Conservation (phyloP, 2,113 vertebrate genomes). For the Notarius lentiginosus region DNA sequence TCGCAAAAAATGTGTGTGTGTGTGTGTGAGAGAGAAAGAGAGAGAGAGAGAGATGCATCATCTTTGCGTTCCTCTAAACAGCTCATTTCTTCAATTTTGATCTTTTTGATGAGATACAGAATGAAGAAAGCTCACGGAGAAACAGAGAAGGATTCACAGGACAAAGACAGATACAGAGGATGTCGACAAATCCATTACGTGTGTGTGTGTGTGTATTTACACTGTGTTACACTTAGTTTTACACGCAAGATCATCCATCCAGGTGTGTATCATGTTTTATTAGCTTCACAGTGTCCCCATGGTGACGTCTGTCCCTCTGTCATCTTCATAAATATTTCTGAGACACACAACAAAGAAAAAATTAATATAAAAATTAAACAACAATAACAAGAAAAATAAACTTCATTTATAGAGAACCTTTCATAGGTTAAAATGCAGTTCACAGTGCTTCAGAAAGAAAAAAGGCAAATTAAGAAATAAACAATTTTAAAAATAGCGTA, state of each 20-base stretch:
- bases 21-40: too few species aligned
- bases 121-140: background rate
- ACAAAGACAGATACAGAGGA: conserved; percentile 6
- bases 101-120: background rate
- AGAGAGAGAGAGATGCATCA: too few species aligned
- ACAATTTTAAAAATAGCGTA: too few species aligned
- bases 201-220: conserved; percentile 26
- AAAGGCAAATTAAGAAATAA: background rate
- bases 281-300: conserved; percentile 14
- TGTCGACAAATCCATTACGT: background rate
- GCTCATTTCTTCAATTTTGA: background rate
- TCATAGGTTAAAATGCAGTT: background rate
- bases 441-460: background rate
- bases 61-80: background rate
- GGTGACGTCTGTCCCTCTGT: background rate
- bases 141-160: background rate
- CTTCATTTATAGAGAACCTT: background rate
- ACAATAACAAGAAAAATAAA: background rate
- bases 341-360: background rate
- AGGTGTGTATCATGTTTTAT: background rate
- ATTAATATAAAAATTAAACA: background rate
- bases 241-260: background rate
- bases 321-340: conserved; percentile 40
- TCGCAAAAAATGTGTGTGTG: conserved; percentile 10
- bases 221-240: conserved; percentile 2